A percentile compares a stretch with the other conserved stretches of the same genome.
phyloP scores from a whole-genome alignment of 2,113 vertebrate genomes.

The Colinus virginianus region DNA sequence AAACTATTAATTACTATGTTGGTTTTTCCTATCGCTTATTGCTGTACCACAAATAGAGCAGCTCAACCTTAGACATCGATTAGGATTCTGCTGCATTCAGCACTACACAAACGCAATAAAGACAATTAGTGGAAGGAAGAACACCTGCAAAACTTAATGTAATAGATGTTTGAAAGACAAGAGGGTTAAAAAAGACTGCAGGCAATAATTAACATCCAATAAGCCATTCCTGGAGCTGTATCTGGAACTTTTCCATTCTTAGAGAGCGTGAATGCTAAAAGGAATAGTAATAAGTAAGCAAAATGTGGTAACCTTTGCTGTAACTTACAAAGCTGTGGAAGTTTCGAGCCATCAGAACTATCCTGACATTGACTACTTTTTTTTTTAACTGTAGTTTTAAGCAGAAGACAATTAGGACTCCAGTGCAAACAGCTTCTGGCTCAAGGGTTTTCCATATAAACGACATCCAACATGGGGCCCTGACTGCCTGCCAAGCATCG shows the following conservation, averaged over 20 bases:
- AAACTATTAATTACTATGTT: not conserved
- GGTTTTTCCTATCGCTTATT: not conserved
- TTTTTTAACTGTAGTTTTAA: not conserved
- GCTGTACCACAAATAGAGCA: not conserved
- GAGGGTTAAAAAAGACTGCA: not conserved
- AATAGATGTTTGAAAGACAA: not conserved
- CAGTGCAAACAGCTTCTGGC: not conserved
- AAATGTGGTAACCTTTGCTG: not conserved
- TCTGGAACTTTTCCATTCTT: not conserved
- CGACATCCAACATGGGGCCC: fast-evolving
- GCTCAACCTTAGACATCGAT: not conserved
- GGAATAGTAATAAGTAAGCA: not conserved
- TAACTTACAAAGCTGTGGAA: not conserved
- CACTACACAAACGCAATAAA: not conserved
- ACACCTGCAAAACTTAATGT: not conserved
- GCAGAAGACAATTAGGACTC: not conserved
- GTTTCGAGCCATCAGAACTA: not conserved
- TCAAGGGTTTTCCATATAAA: not conserved
- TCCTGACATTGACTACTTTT: not conserved
- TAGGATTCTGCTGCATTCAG: not conserved
- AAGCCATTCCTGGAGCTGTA: not conserved
- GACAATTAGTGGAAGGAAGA: not conserved
- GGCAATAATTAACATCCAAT: not conserved
- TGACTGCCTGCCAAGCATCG: fast-evolving
- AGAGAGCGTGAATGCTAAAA: not conserved